Base-by-base conservation (phyloP, 2,113 vertebrate species). In the Ophiodon elongatus region DNA sequence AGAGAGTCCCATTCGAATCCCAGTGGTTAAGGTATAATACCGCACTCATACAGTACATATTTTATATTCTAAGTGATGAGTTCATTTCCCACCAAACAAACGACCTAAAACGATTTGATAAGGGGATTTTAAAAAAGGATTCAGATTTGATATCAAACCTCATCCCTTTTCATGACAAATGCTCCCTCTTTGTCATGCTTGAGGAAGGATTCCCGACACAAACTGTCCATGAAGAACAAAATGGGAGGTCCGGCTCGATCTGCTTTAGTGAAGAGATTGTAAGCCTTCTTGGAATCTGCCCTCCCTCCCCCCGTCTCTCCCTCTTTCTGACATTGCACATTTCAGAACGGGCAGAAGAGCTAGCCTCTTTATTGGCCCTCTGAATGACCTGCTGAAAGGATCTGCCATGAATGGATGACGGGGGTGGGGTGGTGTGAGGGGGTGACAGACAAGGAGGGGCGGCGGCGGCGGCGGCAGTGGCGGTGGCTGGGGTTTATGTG, bases 311-410 rank as follows among this genome's bases (percentile, higher is more conserved):
- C 43, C n/a, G 11, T 68, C 65, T 74, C 85, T 68, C 57, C 33
- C 59, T 86, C 73, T 92, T 85, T 93, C 86, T 92, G 91, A 91
- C 85, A 86, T 82, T 88, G 89, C 80, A 92, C 84, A 91, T 95
- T 92, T 93, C 79, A 84, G 88, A 78, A 82, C 17, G 33, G 80
- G 76, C 83, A 88, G 88, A 93, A 88, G 87, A 88, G 80, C 84
- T 69, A 45, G 91, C 73, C 90, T 92, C 90, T 94, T 94, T 93
- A 94, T 91, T 88, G 91, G 85, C 80, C 78, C 68, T 89, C 87
- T 90, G 86, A 95, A 95, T 91, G 90, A 94, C 88, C 86, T 73
- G 89, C 89, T 94, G 91, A 92, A 94, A 93, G 85, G 89, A 88
- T 57, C 88, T 85, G 69, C 87, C 37, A 41, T 93, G 93, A 94